These are phyloP conservation scores for Sebastes hopkinsi DNA, from an alignment of 2,797 vertebrate genomes.

Conservation along the genomic window DNA sequence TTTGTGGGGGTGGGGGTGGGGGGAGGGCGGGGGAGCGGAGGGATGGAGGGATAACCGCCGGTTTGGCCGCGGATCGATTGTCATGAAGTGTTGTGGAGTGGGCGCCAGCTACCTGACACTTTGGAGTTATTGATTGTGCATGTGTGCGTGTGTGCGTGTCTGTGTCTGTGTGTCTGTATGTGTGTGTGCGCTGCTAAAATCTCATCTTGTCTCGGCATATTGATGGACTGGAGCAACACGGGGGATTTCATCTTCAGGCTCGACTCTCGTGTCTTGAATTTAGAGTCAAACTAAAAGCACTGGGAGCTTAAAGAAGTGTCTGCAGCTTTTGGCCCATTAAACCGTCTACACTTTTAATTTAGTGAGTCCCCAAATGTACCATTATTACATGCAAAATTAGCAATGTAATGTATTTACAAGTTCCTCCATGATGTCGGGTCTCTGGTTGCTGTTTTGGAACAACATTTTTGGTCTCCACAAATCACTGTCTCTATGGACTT, in stretches of 20 bases:
- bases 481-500: no score
- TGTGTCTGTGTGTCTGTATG: background rate
- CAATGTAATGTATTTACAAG: background rate
- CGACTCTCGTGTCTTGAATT: slow-evolving; percentile 16
- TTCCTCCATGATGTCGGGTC: no score
- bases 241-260: slow-evolving; percentile 24
- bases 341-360: background rate
- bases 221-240: background rate
- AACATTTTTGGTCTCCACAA: no score
- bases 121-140: slow-evolving; percentile 46
- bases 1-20: background rate
- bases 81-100: slow-evolving; percentile 19
- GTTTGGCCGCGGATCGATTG: slow-evolving; percentile 31
- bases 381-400: background rate
- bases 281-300: background rate
- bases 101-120: slow-evolving; percentile 25
- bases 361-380: background rate
- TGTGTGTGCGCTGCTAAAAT: background rate
- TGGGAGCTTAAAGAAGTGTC: background rate
- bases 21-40: background rate
- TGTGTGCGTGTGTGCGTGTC: background rate
- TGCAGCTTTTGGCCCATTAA: background rate
- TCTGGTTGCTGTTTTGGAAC: no score
- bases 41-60: background rate
- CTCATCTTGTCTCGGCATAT: slow-evolving; percentile 14